Conservation (phyloP, 2,113 vertebrate species). For the Phylloscopus trochiloides region DNA sequence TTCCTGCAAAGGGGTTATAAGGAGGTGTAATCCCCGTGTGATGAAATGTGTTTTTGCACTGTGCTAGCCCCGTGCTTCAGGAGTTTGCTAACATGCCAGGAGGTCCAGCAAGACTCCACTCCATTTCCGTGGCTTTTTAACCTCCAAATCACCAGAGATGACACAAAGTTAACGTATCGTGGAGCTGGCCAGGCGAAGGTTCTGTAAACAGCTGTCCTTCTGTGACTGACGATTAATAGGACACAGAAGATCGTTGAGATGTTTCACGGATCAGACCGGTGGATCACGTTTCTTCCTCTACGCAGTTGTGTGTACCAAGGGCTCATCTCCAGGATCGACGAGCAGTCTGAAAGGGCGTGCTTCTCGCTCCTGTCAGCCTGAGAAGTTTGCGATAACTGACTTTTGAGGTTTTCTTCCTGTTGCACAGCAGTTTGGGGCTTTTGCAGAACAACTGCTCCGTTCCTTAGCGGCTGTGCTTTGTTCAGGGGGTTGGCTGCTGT, state of each 20-base stretch:
- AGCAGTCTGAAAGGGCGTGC: background rate
- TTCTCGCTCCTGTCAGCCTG: background rate
- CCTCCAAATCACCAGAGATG: background rate
- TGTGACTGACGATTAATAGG: background rate
- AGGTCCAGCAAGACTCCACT: background rate
- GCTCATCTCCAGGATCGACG: background rate
- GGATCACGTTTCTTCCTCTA: background rate
- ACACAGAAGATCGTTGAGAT: background rate
- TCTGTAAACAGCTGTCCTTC: background rate
- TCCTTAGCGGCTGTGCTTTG: background rate
- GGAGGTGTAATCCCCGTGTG: background rate
- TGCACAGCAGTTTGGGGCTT: background rate
- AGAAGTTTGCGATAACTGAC: background rate
- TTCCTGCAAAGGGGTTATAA: background rate
- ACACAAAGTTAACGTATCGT: background rate
- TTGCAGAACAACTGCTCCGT: background rate
- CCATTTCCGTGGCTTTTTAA: background rate
- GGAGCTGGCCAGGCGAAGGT: background rate
- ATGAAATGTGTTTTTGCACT: background rate
- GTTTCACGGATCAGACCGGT: background rate
- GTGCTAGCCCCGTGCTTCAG: background rate
- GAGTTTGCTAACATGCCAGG: background rate
- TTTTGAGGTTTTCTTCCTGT: background rate
- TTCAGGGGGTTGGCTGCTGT: background rate
- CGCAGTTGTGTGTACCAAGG: fast-evolving